These are phyloP conservation scores for Ptychoptera albimana DNA, from an alignment of 2,888 invertebrate genomes.

Conservation along the genomic window DNA sequence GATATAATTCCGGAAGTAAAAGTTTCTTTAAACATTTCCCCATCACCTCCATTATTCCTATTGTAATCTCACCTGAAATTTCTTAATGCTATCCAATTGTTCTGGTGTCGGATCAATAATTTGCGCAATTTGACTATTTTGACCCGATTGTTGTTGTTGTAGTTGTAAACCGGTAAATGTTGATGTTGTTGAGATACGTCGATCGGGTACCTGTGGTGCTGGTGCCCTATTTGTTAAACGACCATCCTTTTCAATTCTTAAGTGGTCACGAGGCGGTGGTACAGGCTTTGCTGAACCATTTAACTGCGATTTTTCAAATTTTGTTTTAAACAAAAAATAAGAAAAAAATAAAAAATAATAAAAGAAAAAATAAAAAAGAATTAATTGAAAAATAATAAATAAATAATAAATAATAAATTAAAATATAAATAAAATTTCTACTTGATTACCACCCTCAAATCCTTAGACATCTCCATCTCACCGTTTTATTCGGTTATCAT, in stretches of 20 bases:
- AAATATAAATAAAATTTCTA: too few relatives aligned
- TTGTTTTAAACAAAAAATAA: neutral
- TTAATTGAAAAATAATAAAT: neutral
- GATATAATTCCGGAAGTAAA: too few relatives aligned
- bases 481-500: too few relatives aligned
- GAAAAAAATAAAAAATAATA: neutral
- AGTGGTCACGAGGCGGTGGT: constrained; percentile 46
- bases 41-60: too few relatives aligned
- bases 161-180: constrained; percentile 33
- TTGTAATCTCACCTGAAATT: constrained; percentile 63
- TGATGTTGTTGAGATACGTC: constrained; percentile 34
- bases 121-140: constrained; percentile 27
- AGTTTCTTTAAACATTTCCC: too few relatives aligned
- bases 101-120: constrained; percentile 58
- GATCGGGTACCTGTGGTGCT: constrained; percentile 50
- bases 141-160: constrained; percentile 17
- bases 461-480: too few relatives aligned
- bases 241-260: constrained; percentile 43
- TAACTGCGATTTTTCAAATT: constrained; percentile 15
- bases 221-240: constrained; percentile 46
- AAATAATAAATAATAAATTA: neutral
- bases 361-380: neutral
- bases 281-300: constrained; percentile 30
- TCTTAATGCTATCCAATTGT: constrained; percentile 80
- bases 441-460: too few relatives aligned